These are phyloP conservation scores for Sclerodermus sp. DNA, from an alignment of 2,888 invertebrate species.

Conservation along the genomic window DNA sequence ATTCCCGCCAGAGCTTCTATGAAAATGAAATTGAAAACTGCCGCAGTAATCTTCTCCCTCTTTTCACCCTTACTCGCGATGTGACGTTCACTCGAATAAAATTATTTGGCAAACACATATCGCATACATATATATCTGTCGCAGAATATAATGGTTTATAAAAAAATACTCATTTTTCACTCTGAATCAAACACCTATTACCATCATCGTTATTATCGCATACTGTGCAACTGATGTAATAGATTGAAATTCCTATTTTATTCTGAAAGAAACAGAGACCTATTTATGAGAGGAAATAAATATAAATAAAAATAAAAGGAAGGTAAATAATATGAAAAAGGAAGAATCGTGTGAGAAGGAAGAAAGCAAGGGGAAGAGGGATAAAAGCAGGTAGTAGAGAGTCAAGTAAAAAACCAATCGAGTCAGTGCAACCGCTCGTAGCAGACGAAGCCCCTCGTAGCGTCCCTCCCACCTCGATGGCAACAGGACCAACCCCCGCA, in stretches of 20 bases:
- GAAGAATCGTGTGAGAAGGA: neutral
- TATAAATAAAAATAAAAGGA: slow-evolving; percentile 2
- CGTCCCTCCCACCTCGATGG: slow-evolving; percentile 27
- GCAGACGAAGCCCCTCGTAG: no score
- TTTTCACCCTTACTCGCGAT: slow-evolving; percentile 30
- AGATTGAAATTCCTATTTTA: no score
- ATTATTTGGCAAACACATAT: no score
- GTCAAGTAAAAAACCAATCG: slow-evolving; percentile 56
- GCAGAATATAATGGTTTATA: no score
- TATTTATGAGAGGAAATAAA: slow-evolving; percentile 6
- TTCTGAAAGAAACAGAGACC: no score
- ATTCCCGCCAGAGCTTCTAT: slow-evolving; percentile 30
- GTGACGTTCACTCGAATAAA: slow-evolving; percentile 13
- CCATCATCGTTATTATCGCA: no score
- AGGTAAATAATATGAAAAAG: no score
- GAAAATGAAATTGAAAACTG: slow-evolving; percentile 58
- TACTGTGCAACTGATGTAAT: no score
- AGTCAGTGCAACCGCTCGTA: slow-evolving; percentile 46
- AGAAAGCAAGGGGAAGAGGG: slow-evolving; percentile 2
- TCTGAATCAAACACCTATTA: no score
- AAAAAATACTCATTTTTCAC: no score
- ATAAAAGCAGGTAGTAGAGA: no score
- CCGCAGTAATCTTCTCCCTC: slow-evolving; percentile 50
- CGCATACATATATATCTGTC: no score
- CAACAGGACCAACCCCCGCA: slow-evolving; percentile 37